Evolutionary conservation across 2,888 invertebrate species (phyloP).

Genomic region (Drosophila emarginata): DNA sequence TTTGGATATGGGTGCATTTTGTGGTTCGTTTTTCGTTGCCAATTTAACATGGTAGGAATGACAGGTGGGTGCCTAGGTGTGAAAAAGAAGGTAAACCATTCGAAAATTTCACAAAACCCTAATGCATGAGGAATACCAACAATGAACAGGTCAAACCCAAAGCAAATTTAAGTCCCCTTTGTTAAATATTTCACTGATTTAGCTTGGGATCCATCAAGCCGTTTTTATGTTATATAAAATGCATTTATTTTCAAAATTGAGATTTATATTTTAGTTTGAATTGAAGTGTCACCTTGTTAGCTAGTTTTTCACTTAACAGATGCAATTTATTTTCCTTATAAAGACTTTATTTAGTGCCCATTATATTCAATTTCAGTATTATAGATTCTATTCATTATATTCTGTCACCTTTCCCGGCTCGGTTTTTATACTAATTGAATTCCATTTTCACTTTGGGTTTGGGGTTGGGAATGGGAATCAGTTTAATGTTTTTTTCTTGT

Average conservation of each 20-base stretch:
- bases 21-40: constrained; percentile 22
- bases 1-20: constrained; percentile 28
- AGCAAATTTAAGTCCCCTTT: too few relatives aligned
- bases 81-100: constrained; percentile 6
- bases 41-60: constrained; percentile 18
- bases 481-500: constrained; percentile 9
- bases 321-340: not conserved
- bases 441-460: not conserved
- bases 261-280: too few relatives aligned
- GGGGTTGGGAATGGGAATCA: not conserved
- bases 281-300: too few relatives aligned
- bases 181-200: too few relatives aligned
- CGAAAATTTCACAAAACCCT: too few relatives aligned
- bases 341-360: too few relatives aligned
- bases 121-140: too few relatives aligned
- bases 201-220: too few relatives aligned
- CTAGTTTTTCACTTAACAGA: not conserved
- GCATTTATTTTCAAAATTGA: too few relatives aligned
- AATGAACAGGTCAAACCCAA: too few relatives aligned
- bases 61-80: constrained; percentile 36
- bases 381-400: not conserved
- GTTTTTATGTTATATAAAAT: too few relatives aligned
- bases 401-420: not conserved
- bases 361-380: not conserved
- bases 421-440: constrained; percentile 6